phyloP scores from a whole-genome alignment of 2,797 vertebrate species.

The Numenius phaeopus region DNA sequence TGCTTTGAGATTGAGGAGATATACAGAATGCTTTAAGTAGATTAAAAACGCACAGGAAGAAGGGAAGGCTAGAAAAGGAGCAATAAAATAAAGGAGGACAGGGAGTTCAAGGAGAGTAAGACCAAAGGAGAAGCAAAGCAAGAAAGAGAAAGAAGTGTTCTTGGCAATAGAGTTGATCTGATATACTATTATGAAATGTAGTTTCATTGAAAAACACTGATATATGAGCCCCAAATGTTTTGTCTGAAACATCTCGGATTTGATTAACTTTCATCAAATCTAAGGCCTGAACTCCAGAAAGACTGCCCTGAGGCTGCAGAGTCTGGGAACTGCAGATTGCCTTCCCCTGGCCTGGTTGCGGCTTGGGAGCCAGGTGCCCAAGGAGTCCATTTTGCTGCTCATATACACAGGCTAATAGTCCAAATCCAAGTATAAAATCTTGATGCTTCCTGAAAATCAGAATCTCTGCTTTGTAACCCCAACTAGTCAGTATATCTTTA shows the following conservation, averaged over 20 bases:
- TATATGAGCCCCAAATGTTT: slow-evolving; percentile 11
- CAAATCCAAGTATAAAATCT: background rate
- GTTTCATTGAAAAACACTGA: slow-evolving; percentile 1
- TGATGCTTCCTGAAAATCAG: background rate
- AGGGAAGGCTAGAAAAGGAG: background rate
- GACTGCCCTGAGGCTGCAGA: background rate
- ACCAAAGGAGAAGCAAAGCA: background rate
- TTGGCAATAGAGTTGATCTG: background rate
- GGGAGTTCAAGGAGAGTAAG: background rate
- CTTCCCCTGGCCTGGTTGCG: background rate
- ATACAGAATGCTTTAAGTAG: slow-evolving; percentile 3
- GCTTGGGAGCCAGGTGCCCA: background rate
- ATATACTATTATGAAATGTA: background rate
- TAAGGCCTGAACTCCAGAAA: background rate
- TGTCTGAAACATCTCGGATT: background rate
- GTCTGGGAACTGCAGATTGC: background rate
- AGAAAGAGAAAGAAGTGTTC: background rate
- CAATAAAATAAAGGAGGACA: background rate
- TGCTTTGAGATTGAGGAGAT: background rate
- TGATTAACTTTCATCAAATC: slow-evolving; percentile 10
- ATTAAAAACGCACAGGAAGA: background rate
- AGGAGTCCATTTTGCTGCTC: background rate
- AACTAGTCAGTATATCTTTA: background rate
- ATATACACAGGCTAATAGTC: background rate
- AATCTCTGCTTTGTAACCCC: background rate